Evolutionary conservation across 2,113 vertebrate genomes (phyloP).

Genomic region (Rhinoptilus africanus): DNA sequence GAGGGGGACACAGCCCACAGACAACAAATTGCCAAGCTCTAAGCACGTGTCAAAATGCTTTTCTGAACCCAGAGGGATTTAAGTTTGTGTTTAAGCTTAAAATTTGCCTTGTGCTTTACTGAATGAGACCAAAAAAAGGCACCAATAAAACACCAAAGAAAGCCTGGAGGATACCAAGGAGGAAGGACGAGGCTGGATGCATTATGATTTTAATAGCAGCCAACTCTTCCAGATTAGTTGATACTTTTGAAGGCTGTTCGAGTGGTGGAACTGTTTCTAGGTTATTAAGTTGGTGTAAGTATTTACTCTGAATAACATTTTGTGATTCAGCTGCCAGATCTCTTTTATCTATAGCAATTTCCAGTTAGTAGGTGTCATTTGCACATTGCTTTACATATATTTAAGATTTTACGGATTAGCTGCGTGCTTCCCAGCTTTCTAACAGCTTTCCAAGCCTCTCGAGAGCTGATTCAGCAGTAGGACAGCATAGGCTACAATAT

Average conservation of each 20-base stretch:
- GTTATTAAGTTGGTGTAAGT: background rate
- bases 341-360: slow-evolving; percentile 1
- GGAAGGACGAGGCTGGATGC: background rate
- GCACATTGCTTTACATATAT: slow-evolving; percentile 14
- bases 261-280: background rate
- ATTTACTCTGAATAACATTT: slow-evolving; percentile 26
- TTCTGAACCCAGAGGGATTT: background rate
- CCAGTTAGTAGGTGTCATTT: slow-evolving; percentile 26
- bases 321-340: slow-evolving; percentile 18
- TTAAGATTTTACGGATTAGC: slow-evolving; percentile 24
- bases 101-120: background rate
- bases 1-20: background rate
- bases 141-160: background rate
- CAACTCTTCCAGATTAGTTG: background rate
- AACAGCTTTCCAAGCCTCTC: background rate
- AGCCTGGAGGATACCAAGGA: background rate
- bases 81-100: background rate
- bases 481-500: background rate
- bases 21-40: background rate
- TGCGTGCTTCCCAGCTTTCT: background rate
- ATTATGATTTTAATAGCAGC: background rate
- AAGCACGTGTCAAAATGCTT: background rate
- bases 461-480: slow-evolving; percentile 38
- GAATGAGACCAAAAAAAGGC: background rate
- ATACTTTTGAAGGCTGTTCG: background rate